Base-by-base conservation (phyloP, 2,888 invertebrate species). In the Norana najaformis region DNA sequence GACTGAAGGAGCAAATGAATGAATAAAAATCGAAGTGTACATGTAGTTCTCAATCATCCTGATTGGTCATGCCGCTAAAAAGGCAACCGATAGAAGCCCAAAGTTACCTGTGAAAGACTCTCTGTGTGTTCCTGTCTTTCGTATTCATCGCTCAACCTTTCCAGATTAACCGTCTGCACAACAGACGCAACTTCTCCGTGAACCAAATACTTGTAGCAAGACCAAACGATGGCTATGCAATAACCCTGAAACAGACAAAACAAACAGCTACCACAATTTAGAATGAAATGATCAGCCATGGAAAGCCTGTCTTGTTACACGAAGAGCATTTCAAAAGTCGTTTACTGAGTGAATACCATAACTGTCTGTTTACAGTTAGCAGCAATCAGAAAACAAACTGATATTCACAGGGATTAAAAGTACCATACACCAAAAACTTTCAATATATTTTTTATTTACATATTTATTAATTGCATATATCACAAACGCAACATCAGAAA, bases 191-290 rank as follows among this genome's bases (percentile, higher is more conserved):
- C 36, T 34, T 83, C 38, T 20, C 89, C 30, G 41, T 89, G 83
- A 34, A 89, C 41, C 88, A 94, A 93, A 91, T 93, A 95, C 92
- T 94, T 94, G 93, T 94, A 94, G 92, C 94, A 94, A 16, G 94
- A 92, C 95, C 94, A 94, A 38, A 95, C 94, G 92, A 95, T 93
- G 39, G 94, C 93, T 91, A 94, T 93, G 90, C 94, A 92, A 91
- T 95, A 95, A 30, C 94, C 94, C 94, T 94, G 69, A 16, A 90
- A 37, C 34, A 23, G n/a, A 35, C 30, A 36, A 88, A 1, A 37
- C 88, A 88, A 37, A 88, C 23, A 41, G 41, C 41, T 41, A 41
- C 41, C 41, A 16, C 13, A 13, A 69, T 69, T 23, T 47, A 47
- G 69, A 69, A 69, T n/a, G n/a, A 69, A 69, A 69, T 69, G 69